Evolutionary conservation across 2,888 invertebrate genomes (phyloP).

Genomic region (Hirtodrosophila duncani): DNA sequence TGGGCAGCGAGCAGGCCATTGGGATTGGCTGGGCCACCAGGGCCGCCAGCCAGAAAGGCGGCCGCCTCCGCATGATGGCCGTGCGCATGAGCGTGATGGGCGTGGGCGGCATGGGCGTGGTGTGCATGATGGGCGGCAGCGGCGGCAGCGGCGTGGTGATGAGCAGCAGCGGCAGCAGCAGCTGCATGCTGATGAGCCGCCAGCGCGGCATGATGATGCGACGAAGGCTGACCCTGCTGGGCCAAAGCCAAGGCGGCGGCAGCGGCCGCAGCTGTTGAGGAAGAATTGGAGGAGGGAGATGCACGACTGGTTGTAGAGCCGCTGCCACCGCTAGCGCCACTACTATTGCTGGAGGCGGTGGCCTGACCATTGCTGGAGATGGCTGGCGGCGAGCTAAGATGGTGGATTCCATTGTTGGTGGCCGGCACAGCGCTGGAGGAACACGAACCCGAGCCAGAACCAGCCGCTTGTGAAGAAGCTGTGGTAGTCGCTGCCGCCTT

Average conservation of each 20-base stretch:
- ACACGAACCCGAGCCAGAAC: background rate
- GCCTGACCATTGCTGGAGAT: slow-evolving; percentile 39
- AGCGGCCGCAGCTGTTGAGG: slow-evolving; percentile 65
- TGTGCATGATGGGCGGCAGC: slow-evolving; percentile 64
- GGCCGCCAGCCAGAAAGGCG: slow-evolving; percentile 46
- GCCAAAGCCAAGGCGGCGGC: slow-evolving; percentile 63
- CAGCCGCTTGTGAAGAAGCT: slow-evolving; percentile 2
- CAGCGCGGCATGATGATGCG: slow-evolving; percentile 59
- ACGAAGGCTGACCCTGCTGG: slow-evolving; percentile 17
- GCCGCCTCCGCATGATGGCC: slow-evolving; percentile 60
- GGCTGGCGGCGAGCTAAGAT: slow-evolving; percentile 44
- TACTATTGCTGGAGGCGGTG: slow-evolving; percentile 20
- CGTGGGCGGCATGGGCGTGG: slow-evolving; percentile 54
- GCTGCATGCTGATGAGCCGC: slow-evolving; percentile 67
- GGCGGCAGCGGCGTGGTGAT: slow-evolving; percentile 65
- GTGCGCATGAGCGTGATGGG: slow-evolving; percentile 48
- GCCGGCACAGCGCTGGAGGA: slow-evolving; percentile 9
- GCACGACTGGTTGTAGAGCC: slow-evolving; percentile 24
- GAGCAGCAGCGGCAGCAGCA: slow-evolving; percentile 62
- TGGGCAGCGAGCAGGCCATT: slow-evolving; percentile 50
- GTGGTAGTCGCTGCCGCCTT: slow-evolving; percentile 49
- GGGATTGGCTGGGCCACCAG: slow-evolving; percentile 42
- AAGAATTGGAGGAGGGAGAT: slow-evolving; percentile 36
- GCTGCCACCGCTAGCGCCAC: slow-evolving; percentile 10
- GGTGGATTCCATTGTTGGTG: slow-evolving; percentile 45